Percentiles rank a stretch among this genome's conserved stretches.
phyloP scores from a whole-genome alignment of 1,140 invertebrate genomes.

The Sycophila sp. region DNA sequence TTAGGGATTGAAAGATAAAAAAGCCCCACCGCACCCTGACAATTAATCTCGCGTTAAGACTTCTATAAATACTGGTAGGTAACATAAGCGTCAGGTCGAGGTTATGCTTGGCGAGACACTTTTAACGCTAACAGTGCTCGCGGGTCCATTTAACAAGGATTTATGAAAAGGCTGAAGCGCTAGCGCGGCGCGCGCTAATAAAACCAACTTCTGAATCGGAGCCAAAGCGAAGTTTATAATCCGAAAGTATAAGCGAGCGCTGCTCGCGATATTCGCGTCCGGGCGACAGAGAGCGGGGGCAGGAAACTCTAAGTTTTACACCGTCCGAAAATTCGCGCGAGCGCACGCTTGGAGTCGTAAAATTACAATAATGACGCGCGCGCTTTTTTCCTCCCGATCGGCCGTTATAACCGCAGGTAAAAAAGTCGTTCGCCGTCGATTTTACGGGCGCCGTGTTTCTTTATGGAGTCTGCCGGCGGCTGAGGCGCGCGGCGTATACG shows the following conservation, averaged over 20 bases:
- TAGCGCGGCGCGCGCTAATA: constrained; percentile 29
- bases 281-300: no score
- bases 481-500: neutral
- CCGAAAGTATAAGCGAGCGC: constrained; percentile 26
- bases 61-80: neutral
- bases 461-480: neutral
- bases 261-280: constrained; percentile 26
- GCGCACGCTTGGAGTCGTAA: neutral
- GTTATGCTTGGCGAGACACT: constrained; percentile 20
- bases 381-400: neutral
- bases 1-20: no score
- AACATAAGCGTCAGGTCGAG: neutral
- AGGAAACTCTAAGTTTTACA: constrained; percentile 19
- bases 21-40: neutral
- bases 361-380: constrained; percentile 31
- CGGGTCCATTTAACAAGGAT: constrained; percentile 42
- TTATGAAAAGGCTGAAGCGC: constrained; percentile 41
- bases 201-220: constrained; percentile 43
- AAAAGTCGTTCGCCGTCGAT: constrained; percentile 20
- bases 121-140: constrained; percentile 35
- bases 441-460: constrained; percentile 8
- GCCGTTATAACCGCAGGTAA: neutral
- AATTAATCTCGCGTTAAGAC: constrained; percentile 4
- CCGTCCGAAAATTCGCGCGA: constrained; percentile 1
- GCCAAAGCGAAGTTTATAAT: constrained; percentile 46